A percentile compares a stretch with the other conserved stretches of the same genome.
Conservation (phyloP, 2,113 vertebrate species). For the Pterocles burchelli region DNA sequence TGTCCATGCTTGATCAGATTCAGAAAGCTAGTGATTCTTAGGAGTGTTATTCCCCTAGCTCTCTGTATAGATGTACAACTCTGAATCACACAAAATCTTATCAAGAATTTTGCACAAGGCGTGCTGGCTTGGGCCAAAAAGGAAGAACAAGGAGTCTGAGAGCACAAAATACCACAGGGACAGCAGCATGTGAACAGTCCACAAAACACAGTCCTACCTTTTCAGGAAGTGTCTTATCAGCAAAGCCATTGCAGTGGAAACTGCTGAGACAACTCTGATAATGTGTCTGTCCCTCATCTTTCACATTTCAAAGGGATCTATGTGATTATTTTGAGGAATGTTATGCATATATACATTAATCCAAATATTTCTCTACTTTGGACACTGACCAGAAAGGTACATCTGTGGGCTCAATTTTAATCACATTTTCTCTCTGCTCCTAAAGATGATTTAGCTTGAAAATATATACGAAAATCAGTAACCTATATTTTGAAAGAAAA, state of each 20-base stretch:
- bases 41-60: background rate
- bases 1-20: background rate
- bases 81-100: background rate
- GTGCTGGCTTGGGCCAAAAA: background rate
- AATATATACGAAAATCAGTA: background rate
- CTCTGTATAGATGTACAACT: background rate
- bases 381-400: background rate
- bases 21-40: background rate
- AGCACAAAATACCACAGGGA: background rate
- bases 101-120: background rate
- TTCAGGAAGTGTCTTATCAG: background rate
- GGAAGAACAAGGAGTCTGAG: background rate
- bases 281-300: rapidly evolving
- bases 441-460: background rate
- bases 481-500: background rate
- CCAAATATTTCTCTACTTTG: background rate
- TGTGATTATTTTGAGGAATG: background rate
- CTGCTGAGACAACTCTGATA: background rate
- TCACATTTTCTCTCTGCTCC: background rate
- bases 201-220: background rate
- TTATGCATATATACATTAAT: background rate
- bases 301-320: background rate
- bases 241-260: background rate
- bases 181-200: background rate
- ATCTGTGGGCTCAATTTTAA: background rate